phyloP scores from a whole-genome alignment of 2,888 invertebrate genomes.

The Orthosia gothica region DNA sequence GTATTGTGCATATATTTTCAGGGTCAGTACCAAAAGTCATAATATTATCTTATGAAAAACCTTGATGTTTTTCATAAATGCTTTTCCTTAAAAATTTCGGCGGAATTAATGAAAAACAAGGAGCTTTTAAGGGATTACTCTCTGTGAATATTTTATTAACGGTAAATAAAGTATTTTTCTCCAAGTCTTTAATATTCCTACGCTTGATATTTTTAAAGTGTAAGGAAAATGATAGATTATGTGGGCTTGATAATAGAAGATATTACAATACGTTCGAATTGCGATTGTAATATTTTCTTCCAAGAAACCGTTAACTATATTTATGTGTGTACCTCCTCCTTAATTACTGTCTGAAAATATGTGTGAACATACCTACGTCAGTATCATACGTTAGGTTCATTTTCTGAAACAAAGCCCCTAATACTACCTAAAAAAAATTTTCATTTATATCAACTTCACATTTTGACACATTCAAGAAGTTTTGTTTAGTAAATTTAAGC shows the following conservation, averaged over 20 bases:
- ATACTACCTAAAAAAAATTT: not conserved
- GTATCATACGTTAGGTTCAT: not conserved
- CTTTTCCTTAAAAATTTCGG: constrained; percentile 9
- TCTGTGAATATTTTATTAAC: not conserved
- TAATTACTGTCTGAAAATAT: not conserved
- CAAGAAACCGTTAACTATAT: too few relatives aligned
- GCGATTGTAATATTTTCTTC: not conserved
- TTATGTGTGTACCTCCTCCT: not conserved
- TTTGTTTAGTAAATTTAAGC: not conserved
- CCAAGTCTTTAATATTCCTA: not conserved
- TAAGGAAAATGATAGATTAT: not conserved
- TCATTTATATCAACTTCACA: not conserved
- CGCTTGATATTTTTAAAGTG: not conserved
- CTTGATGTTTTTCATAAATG: constrained; percentile 1
- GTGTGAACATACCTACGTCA: not conserved
- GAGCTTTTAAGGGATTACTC: not conserved
- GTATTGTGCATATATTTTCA: too few relatives aligned
- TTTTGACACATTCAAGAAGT: not conserved
- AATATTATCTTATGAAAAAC: not conserved
- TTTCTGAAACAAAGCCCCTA: not conserved
- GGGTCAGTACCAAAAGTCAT: not conserved
- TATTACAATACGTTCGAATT: not conserved
- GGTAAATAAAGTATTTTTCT: not conserved
- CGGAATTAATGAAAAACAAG: not conserved
- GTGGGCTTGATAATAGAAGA: not conserved